phyloP scores from a whole-genome alignment of 2,888 invertebrate species.

The Taphrorychus bicolor region DNA sequence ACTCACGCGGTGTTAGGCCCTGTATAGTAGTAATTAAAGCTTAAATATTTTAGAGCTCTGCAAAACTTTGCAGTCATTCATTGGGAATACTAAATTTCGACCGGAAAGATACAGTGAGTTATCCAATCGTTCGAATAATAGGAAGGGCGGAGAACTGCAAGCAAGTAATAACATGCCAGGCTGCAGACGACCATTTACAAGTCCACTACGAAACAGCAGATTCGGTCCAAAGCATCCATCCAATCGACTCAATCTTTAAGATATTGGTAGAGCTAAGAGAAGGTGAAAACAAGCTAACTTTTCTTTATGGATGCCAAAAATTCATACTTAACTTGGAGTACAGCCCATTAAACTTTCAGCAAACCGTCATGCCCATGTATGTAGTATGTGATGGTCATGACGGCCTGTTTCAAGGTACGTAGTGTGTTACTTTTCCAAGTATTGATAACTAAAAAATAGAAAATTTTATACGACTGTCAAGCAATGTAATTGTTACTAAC shows the following conservation, averaged over 20 bases:
- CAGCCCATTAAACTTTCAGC: slow-evolving; percentile 65
- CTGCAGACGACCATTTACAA: slow-evolving; percentile 59
- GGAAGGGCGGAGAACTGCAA: slow-evolving; percentile 41
- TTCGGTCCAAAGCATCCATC: background rate
- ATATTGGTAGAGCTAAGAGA: slow-evolving; percentile 68
- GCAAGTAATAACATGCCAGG: slow-evolving; percentile 48
- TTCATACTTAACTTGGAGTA: slow-evolving; percentile 65
- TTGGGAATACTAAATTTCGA: slow-evolving; percentile 45
- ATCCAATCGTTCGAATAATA: slow-evolving; percentile 47
- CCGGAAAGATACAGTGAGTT: slow-evolving; percentile 43
- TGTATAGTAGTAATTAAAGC: too few species aligned
- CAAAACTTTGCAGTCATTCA: slow-evolving; percentile 1
- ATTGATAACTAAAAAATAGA: too few species aligned
- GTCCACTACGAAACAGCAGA: background rate
- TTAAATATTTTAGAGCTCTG: slow-evolving; percentile 15
- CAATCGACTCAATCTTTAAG: slow-evolving; percentile 63
- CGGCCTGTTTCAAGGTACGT: slow-evolving; percentile 72
- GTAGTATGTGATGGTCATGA: slow-evolving; percentile 82
- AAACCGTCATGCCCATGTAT: slow-evolving; percentile 79
- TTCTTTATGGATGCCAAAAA: slow-evolving; percentile 64
- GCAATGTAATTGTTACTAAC: too few species aligned
- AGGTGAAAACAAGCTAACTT: slow-evolving; percentile 69
- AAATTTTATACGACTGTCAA: too few species aligned
- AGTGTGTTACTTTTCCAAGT: background rate
- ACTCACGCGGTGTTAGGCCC: too few species aligned